Base-by-base conservation (phyloP, 2,113 vertebrate genomes). In the Otis tarda region DNA sequence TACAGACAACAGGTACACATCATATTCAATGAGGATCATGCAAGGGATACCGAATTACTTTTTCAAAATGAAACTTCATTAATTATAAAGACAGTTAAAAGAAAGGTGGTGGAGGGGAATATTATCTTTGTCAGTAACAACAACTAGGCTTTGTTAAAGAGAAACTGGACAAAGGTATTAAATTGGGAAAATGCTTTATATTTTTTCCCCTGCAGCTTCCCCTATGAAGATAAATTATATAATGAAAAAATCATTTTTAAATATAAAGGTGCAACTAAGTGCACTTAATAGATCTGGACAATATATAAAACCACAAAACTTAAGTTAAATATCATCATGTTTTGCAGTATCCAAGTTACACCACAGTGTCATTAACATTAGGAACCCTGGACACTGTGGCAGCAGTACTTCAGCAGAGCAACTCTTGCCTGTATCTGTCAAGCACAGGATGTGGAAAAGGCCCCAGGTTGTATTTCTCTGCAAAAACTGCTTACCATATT, bases 311-410 rank as follows among this genome's bases (percentile, higher is more conserved):
- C 7, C 16, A 65, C 33, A 86, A 49, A 61, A 49, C 20, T 8
- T 1, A 79, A 74, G 31, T 9, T 2, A 89, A 4, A 53, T 30
- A 52, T 0, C 0, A 50, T n/a, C n/a, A 25, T 30, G 69, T 39
- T 67, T 85, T 87, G 80, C 18, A 71, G n/a, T 30, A 87, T 37
- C 10, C 12, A 50, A 8, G 2, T 31, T 2, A 1, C 43, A 78
- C 65, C 16, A 56, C 4, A 4, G 4, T 7, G 23, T 5, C 21
- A 52, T 43, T 79, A 89, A 53, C 27, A 45, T 0, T 39, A 1
- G 2, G 14, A 63, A 47, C 35, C 14, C 47, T 37, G 30, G 37
- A 35, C 37, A 31, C 6, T 35, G 27, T n/a, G 47, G 35, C n/a
- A 67, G 45, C 45, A 21, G 16, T 12, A 63, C 27, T 70, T n/a